phyloP scores from a whole-genome alignment of 2,888 invertebrate species.

The Parapristionchus giblindavisi region DNA sequence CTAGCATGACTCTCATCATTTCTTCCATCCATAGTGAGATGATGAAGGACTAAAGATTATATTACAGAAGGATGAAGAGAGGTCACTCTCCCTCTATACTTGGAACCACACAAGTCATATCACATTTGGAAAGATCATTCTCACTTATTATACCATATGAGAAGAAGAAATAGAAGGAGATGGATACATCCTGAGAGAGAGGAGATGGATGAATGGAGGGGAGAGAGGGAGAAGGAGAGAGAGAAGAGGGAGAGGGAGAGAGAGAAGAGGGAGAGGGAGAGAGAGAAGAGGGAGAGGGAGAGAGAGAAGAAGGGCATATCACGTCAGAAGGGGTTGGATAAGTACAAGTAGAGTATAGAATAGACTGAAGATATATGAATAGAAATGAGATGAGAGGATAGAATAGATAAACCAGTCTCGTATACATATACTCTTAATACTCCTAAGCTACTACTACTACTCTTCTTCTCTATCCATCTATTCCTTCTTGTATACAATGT shows the following conservation, averaged over 20 bases:
- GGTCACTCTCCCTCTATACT: background rate
- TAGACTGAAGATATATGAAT: background rate
- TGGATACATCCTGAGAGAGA: background rate
- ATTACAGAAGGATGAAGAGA: constrained; percentile 14
- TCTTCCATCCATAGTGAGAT: too few species aligned
- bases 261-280: background rate
- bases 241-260: background rate
- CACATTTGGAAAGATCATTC: background rate
- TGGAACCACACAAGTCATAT: background rate
- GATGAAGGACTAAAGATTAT: background rate
- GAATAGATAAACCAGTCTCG: too few species aligned
- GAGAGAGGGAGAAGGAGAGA: constrained; percentile 2
- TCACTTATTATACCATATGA: too few species aligned
- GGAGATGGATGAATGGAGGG: background rate
- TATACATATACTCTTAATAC: too few species aligned
- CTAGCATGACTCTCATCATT: too few species aligned
- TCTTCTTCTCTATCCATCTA: too few species aligned
- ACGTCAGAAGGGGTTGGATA: background rate
- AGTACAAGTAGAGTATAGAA: background rate
- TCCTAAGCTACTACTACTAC: too few species aligned
- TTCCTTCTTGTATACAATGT: too few species aligned
- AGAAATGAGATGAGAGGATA: too few species aligned
- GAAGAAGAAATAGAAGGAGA: background rate
- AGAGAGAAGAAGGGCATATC: background rate
- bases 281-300: background rate